These are phyloP conservation scores for Prenolepis imparis DNA, from an alignment of 2,888 invertebrate genomes.

Conservation along the genomic window DNA sequence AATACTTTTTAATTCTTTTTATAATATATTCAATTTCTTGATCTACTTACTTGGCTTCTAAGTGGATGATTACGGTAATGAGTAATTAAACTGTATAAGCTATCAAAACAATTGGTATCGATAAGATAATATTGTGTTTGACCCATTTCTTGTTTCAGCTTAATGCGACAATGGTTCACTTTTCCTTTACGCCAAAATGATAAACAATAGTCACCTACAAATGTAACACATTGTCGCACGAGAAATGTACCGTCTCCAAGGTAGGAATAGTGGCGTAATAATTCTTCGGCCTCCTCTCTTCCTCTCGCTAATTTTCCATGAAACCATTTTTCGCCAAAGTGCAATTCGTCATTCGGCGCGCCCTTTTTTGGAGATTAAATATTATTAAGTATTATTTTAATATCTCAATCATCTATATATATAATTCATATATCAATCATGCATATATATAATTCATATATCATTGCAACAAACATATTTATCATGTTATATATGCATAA, in stretches of 20 bases:
- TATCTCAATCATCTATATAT: neutral
- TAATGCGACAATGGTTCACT: conserved; percentile 97
- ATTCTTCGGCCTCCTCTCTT: conserved; percentile 90
- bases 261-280: conserved; percentile 92
- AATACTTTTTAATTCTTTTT: neutral
- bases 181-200: conserved; percentile 97
- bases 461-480: conserved; percentile 3
- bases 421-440: neutral
- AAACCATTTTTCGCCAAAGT: conserved; percentile 97
- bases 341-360: conserved; percentile 94
- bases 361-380: conserved; percentile 85
- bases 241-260: conserved; percentile 97
- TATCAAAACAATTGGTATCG: conserved; percentile 95
- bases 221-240: conserved; percentile 97
- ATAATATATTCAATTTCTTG: neutral
- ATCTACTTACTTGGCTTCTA: conserved; percentile 90
- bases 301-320: conserved; percentile 95
- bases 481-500: neutral
- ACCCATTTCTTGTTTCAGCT: conserved; percentile 95
- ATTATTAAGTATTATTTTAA: conserved; percentile 29
- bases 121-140: conserved; percentile 96
- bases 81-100: conserved; percentile 95
- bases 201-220: conserved; percentile 97
- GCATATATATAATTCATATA: conserved; percentile 1
- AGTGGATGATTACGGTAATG: conserved; percentile 95